phyloP scores from a whole-genome alignment of 2,888 invertebrate genomes.

The Lottia gigantea region DNA sequence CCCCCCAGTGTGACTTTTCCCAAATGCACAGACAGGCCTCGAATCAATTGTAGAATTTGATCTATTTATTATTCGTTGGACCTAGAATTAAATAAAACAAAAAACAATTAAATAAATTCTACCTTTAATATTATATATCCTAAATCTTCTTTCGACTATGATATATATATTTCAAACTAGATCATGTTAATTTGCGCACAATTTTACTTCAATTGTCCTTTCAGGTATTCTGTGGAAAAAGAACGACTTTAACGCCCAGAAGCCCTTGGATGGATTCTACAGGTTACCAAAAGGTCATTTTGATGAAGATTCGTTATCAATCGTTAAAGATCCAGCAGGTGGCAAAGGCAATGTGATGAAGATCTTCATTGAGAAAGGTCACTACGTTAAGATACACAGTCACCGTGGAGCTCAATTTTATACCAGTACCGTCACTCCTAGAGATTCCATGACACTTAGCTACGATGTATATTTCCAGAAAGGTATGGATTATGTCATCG shows the following conservation, averaged over 20 bases:
- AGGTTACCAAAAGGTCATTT: neutral
- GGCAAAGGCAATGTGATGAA: slow-evolving; percentile 33
- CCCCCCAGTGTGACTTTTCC: no score
- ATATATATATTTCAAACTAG: no score
- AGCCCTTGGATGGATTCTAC: neutral
- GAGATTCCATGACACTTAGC: slow-evolving; percentile 29
- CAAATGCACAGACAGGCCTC: no score
- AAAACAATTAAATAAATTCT: no score
- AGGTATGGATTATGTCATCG: slow-evolving; percentile 34
- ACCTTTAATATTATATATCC: no score
- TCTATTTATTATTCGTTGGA: no score
- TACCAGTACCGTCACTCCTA: slow-evolving; percentile 27
- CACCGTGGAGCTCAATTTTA: slow-evolving; percentile 42
- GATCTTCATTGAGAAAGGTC: slow-evolving; percentile 35
- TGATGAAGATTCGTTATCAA: slow-evolving; percentile 31
- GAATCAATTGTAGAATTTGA: no score
- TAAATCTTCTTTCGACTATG: no score
- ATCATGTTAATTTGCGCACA: no score
- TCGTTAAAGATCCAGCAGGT: slow-evolving; percentile 37
- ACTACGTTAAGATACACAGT: neutral
- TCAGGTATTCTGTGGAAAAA: neutral
- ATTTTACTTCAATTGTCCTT: neutral
- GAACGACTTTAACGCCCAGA: neutral
- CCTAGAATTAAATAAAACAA: no score
- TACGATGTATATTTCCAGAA: slow-evolving; percentile 36